Evolutionary conservation across 2,888 invertebrate species (phyloP), one percentile per base, ranked within the genome.

Genomic region (Taenaris catops): DNA sequence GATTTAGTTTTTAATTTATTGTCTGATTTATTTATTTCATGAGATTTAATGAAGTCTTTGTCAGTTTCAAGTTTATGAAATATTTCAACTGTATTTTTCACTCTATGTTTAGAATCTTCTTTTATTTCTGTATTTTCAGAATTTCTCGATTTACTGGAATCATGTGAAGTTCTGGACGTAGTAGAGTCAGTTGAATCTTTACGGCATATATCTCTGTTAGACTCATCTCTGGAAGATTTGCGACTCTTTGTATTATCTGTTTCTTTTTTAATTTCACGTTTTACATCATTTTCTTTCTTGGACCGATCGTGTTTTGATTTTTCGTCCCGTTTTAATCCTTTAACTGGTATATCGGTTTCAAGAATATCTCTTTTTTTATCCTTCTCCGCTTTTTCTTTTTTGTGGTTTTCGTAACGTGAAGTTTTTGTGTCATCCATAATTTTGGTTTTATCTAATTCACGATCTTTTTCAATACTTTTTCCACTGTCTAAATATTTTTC

Each of bases 161-260:
- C 87, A 34, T 86, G 74, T 3, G 87, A 87, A 19, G 78, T 61
- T 55, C 79, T 68, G 8, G 87, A 87, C 7, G 83, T 65, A 21
- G 81, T 70, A 2, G 87, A 87, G 50, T 87, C 87, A 7, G 86
- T 87, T 4, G 87, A 87, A 66, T 87, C 87, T 61, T 87, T 87
- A 3, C 87, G 68, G 50, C 63, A 63, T 5, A 86, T 57, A 42
- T 87, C 87, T 53, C 71, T 69, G 0, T 63, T 47, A 21, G 65
- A 59, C 58, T 87, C 87, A 44, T 87, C 87, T 53, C 78, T 69
- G 4, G 87, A 86, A 23, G 74, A 65, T 48, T 87, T 87, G 18
- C 79, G 63, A 46, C 56, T 60, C 63, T 80, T 87, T 8, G 55
- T 48, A 9, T 54, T 48, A 25, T 84, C 86, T 10, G 51, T 53